Percentiles rank a stretch among this genome's conserved stretches.
phyloP scores from a whole-genome alignment of 2,888 invertebrate species.

The Dilophus febrilis region DNA sequence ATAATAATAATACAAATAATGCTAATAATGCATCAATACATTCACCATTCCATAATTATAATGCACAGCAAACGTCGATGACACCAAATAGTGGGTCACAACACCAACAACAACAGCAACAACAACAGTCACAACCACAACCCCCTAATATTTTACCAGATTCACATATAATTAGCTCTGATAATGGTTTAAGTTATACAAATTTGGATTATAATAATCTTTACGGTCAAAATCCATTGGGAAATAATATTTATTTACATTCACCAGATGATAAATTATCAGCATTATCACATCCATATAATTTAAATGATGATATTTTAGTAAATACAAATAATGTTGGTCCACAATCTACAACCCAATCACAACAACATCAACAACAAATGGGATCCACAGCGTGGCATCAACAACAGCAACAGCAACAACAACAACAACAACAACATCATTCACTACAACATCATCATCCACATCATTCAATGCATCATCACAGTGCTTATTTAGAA shows the following conservation, averaged over 20 bases:
- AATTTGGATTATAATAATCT: conserved; percentile 68
- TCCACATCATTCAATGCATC: conserved; percentile 19
- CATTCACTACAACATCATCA: conserved; percentile 22
- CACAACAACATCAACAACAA: not conserved
- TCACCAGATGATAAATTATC: conserved; percentile 31
- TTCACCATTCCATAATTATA: conserved; percentile 25
- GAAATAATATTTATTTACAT: conserved; percentile 21
- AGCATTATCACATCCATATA: conserved; percentile 40
- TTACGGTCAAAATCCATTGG: conserved; percentile 36
- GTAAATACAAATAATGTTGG: not conserved
- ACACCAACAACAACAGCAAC: no score
- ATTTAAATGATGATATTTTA: conserved; percentile 10
- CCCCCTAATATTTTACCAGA: conserved; percentile 18
- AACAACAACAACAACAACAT: conserved; percentile 21
- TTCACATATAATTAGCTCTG: conserved; percentile 61
- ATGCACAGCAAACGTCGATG: conserved; percentile 15
- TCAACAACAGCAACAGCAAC: conserved; percentile 19
- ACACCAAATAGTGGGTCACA: conserved; percentile 7
- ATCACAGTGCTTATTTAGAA: conserved; percentile 12
- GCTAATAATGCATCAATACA: no score
- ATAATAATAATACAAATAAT: no score
- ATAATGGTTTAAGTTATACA: conserved; percentile 76
- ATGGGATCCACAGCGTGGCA: conserved; percentile 14
- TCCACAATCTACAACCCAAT: no score
- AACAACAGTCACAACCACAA: conserved; percentile 1